Base-by-base conservation (phyloP, 2,888 invertebrate species). In the Kuschelorhynchus macadamiae region DNA sequence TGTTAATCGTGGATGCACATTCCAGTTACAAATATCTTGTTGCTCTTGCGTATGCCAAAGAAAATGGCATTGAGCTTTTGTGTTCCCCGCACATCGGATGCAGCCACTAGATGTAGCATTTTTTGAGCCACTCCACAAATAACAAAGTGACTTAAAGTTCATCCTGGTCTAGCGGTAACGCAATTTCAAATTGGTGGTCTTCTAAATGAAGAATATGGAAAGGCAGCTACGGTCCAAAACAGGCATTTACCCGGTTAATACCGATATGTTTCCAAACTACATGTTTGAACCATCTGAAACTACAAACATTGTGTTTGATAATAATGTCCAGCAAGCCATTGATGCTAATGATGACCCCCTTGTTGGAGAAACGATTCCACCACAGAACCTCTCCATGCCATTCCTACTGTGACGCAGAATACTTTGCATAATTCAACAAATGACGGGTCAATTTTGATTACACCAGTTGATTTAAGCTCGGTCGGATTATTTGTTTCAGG, bases 1-100 rank as follows among this genome's bases (percentile, higher is more conserved):
- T 56, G n/a, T 16, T 2, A 25, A 65, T 65, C 12, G 55, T n/a
- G 67, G 5, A 83, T 74, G 81, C 80, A 8, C 81, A 83, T 52
- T 14, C 56, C 1, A 74, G 71, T 42, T 74, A 74, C 25, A 74
- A 73, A 67, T 33, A 76, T 55, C 42, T 80, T 17, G 73, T 77
- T 21, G 4, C 7, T 25, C 4, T 7, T 7, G 25, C 25, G 4
- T 25, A n/a, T n/a, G n/a, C n/a, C n/a, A n/a, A n/a, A n/a, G n/a
- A n/a, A n/a, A n/a, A n/a, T n/a, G n/a, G n/a, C n/a, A 42, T 18
- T n/a, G n/a, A n/a, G n/a, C n/a, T n/a, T n/a, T n/a, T n/a, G n/a
- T n/a, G n/a, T 7, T 5, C 25, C 7, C 4, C 25, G 7, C 25
- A 25, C 25, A 25, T 7, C 25, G 25, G 25, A 25, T 25, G 4